A percentile compares a stretch with the other conserved stretches of the same genome.
phyloP scores from a whole-genome alignment of 92 coral and sea anemone genomes.

The Micromussa lordhowensis region DNA sequence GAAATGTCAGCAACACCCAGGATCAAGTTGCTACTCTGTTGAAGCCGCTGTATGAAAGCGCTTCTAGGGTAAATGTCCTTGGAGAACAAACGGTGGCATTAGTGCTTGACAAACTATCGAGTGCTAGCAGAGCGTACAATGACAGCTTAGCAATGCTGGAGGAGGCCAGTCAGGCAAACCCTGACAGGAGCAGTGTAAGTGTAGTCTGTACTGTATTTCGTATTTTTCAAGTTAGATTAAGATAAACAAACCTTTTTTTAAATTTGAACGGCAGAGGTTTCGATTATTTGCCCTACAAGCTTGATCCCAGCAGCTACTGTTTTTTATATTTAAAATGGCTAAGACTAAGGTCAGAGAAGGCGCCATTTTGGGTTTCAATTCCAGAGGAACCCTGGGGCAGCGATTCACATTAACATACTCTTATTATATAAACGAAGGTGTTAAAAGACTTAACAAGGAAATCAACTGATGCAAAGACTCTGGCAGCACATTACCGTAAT shows the following conservation, averaged over 20 bases:
- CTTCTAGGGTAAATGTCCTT: constrained; percentile 42
- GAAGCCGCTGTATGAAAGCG: constrained; percentile 62
- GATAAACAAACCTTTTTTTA: neutral
- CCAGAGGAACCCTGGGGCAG: neutral
- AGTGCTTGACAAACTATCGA: constrained; percentile 58
- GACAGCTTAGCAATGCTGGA: constrained; percentile 51
- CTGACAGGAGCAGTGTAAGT: constrained; percentile 64
- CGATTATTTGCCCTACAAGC: neutral
- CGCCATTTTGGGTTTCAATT: neutral
- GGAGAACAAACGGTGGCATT: constrained; percentile 59
- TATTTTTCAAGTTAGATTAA: neutral
- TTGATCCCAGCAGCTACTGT: neutral
- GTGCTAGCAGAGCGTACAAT: constrained; percentile 65
- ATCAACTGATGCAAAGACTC: constrained; percentile 5
- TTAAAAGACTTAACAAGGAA: constrained; percentile 21
- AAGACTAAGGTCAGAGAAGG: neutral
- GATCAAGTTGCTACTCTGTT: constrained; percentile 47
- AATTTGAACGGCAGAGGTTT: no score
- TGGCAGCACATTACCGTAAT: constrained; percentile 25
- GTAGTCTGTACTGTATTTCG: neutral
- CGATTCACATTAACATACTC: neutral
- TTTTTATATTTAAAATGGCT: neutral
- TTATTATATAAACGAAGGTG: neutral
- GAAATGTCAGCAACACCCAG: constrained; percentile 27
- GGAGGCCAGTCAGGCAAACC: constrained; percentile 51